Conservation (phyloP, 2,113 vertebrate genomes). For the Rhabdomys dilectus region DNA sequence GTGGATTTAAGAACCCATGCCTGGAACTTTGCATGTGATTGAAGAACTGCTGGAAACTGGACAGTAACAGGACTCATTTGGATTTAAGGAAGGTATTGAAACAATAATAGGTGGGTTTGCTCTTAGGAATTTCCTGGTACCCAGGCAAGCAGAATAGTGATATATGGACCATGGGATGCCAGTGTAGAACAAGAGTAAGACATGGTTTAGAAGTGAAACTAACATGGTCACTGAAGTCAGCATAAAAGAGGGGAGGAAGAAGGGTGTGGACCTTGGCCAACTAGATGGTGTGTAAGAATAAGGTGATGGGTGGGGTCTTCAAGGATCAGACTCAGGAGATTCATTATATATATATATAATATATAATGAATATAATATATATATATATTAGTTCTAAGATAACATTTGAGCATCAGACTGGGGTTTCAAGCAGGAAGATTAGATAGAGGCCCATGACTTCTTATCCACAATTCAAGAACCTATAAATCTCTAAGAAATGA, state of each 20-base stretch:
- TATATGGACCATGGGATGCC: fast-evolving
- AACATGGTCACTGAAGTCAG: background rate
- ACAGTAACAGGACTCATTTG: background rate
- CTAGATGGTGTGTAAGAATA: background rate
- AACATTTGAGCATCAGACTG: background rate
- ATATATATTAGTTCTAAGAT: background rate
- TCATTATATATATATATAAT: background rate
- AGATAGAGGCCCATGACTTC: background rate
- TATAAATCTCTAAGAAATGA: background rate
- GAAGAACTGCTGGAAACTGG: background rate
- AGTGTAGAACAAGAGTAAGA: background rate
- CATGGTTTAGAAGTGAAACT: background rate
- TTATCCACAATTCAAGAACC: slow-evolving; percentile 41
- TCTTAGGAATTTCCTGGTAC: background rate
- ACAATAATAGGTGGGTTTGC: background rate
- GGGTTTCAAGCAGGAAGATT: slow-evolving; percentile 41
- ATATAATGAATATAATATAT: no score
- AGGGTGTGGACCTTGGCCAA: background rate
- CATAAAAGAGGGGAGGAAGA: background rate
- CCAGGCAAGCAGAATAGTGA: background rate
- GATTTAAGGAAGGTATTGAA: no score
- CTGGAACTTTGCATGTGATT: background rate
- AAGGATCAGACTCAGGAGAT: background rate
- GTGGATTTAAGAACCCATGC: background rate
- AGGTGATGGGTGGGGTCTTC: background rate